Evolutionary conservation across 2,888 invertebrate species (phyloP), one percentile per base, ranked within the genome.

Genomic region (Scelioninae gen. 1): DNA sequence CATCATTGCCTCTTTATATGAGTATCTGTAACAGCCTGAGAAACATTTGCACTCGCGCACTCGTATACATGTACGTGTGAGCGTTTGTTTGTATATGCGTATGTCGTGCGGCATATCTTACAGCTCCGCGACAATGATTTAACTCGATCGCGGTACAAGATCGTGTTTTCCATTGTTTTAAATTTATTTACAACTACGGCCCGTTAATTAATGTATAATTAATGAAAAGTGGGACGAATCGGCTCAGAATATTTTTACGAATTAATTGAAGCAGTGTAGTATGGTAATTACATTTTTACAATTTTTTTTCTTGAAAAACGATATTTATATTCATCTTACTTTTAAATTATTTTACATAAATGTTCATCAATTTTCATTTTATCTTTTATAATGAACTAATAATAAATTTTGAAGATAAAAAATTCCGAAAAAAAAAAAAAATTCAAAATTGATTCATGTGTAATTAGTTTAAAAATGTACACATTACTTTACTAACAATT

Each of bases 1-100:
- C 89, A 91, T 91, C 91, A 91, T 91, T 89, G 88, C 86, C 88
- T 88, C 90, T 89, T 90, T 87, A 91, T 89, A 89, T 89, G 89
- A 90, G 90, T 90, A 91, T 91, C 89, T 90, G 88, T 90, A 91
- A 89, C 90, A 89, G 89, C 88, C 84, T 88, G 90, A 89, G 90
- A 90, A 90, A 91, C 90, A 91, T 91, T 91, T 87, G 90, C 90
- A 90, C 86, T 89, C 88, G 86, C 87, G 68, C 76, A 16, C 58
- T 68, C 53, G 53, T 65, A 34, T 45, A 55, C 7, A 7, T 23
- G 55, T 65, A n/a, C 38, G 3, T 56, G 60, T 47, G 29, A 38
- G 60, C 31, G n/a, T 40, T 16, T 13, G 43, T 32, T 29, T 75
- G 75, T 75, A 34, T 75, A 40, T 6, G 63, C 63, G 66, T 49